These are phyloP conservation scores for Oenanthe melanoleuca DNA, from an alignment of 2,113 vertebrate genomes.

Conservation along the genomic window DNA sequence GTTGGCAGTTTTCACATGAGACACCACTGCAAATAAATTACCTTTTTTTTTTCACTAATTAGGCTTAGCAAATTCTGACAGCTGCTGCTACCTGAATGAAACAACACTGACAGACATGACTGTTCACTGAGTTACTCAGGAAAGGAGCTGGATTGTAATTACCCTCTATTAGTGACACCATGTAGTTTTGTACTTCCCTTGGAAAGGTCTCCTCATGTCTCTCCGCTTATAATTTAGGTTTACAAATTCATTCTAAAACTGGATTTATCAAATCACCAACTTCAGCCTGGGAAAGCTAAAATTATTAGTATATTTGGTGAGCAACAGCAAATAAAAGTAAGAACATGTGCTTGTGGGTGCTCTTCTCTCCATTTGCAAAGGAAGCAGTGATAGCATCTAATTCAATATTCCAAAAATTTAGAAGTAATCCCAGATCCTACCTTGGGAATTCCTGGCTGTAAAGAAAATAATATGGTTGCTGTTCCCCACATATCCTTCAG, in stretches of 20 bases:
- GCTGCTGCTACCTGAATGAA: slow-evolving; percentile 49
- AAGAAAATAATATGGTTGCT: background rate
- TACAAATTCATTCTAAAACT: background rate
- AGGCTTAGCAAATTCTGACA: background rate
- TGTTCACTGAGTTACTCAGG: background rate
- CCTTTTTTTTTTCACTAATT: background rate
- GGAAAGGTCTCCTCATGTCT: background rate
- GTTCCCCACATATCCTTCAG: background rate
- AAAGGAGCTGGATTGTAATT: slow-evolving; percentile 23
- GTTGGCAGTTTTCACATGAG: background rate
- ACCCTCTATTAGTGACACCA: background rate
- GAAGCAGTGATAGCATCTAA: background rate
- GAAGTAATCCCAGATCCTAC: background rate
- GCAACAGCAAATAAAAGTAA: background rate
- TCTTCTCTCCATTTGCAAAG: background rate
- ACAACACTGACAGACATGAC: background rate
- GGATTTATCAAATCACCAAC: background rate
- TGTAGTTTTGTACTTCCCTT: background rate
- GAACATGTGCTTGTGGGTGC: background rate
- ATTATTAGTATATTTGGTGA: background rate
- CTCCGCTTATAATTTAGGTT: background rate
- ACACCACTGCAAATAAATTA: background rate
- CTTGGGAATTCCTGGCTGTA: background rate
- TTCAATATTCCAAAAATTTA: background rate
- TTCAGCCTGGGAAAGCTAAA: background rate